These are phyloP conservation scores for Frieseomelitta varia DNA, from an alignment of 1,140 invertebrate genomes.

Conservation along the genomic window DNA sequence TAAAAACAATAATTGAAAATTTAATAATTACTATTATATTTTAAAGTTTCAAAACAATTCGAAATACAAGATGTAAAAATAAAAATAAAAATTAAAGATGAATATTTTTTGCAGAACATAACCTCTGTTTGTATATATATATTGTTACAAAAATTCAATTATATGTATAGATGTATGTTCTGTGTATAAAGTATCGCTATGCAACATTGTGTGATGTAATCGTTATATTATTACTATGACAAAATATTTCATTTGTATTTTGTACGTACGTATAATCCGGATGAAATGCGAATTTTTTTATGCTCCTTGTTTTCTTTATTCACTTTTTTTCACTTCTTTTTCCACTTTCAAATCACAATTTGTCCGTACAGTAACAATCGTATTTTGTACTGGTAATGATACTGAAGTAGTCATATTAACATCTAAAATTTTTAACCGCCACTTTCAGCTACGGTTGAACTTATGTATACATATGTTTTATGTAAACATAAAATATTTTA, in stretches of 20 bases:
- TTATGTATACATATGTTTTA: too few relatives aligned
- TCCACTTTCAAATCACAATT: background rate
- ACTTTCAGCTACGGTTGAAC: background rate
- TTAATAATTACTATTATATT: background rate
- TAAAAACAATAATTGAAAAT: background rate
- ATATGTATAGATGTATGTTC: background rate
- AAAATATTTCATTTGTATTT: background rate
- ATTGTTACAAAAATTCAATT: background rate
- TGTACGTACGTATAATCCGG: background rate
- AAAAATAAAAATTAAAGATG: background rate
- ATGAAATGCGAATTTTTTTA: background rate
- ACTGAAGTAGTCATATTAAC: background rate
- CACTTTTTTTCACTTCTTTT: background rate
- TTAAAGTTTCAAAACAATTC: background rate
- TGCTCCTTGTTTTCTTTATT: background rate
- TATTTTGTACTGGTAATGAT: background rate
- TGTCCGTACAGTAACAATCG: background rate
- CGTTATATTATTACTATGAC: background rate
- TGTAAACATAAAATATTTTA: background rate
- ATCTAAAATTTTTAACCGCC: background rate
- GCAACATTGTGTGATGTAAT: background rate
- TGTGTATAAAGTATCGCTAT: background rate
- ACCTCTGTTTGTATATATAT: background rate
- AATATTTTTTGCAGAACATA: slow-evolving; percentile 4
- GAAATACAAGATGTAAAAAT: background rate